Base-by-base conservation (phyloP, 2,113 vertebrate species). In the Hippocampus mohnikei region DNA sequence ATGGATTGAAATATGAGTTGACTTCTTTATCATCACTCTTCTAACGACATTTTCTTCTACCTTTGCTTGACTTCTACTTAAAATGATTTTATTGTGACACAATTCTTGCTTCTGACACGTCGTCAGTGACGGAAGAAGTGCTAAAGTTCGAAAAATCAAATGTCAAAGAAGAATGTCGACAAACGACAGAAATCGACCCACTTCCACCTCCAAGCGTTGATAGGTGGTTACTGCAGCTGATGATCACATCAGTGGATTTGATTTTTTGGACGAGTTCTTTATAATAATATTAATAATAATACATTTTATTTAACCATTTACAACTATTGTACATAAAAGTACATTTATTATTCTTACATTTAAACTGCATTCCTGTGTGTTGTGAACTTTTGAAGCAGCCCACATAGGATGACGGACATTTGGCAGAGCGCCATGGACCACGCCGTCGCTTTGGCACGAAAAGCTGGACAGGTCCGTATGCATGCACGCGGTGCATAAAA, bases 401-500 rank as follows among this genome's bases (percentile, higher is more conserved):
- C 23, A 16, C 66, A 37, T 70, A 83, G 73, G 40, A 93, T 93
- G 92, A 41, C 82, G 3, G 90, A 92, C 73, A 29, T 42, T 29
- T 90, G 90, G 87, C 91, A 91, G 77, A 75, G 53, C 8, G 87
- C 81, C 50, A 91, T 93, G 90, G 91, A 93, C 46, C 90, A 91
- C 10, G 91, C 89, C 0, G 91, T 92, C 0, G 79, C 79, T 2
- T 27, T 88, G 9, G 91, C 92, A 16, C 80, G 85, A 0, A 82
- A 81, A 75, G 86, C 91, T 18, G 92, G 92, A 75, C 70, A 89
- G 79, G 92, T 52, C 15, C 25, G 23, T 13, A 18, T 29, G 2
- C 21, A 8, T 16, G 18, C 3, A 37, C 27, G 20, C 16, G 33
- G 21, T 10, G 10, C 3, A 12, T 12, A 13, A 10, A 13, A 10